Percentiles rank a stretch among this genome's conserved stretches.
phyloP scores from a whole-genome alignment of 2,888 invertebrate genomes.

The Conistra vaccinii region DNA sequence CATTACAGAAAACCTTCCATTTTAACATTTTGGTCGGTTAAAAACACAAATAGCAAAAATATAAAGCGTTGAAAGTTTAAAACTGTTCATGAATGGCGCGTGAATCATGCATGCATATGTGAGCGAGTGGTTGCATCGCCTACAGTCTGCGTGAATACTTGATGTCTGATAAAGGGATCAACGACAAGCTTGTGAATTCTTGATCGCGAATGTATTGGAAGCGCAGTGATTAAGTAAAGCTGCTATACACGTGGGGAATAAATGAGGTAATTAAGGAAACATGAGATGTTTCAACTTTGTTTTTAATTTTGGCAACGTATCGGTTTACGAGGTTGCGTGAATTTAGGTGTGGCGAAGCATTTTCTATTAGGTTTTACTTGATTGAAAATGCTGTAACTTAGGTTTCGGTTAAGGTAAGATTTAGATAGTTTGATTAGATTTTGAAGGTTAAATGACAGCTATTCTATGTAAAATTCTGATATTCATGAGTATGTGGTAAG shows the following conservation, averaged over 20 bases:
- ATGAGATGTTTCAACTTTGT: neutral
- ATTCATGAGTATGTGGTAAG: too few relatives aligned
- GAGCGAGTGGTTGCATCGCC: slow-evolving; percentile 40
- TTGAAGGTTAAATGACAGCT: neutral
- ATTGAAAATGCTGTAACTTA: neutral
- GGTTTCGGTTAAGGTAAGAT: neutral
- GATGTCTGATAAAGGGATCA: slow-evolving; percentile 33
- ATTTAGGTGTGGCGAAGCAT: neutral
- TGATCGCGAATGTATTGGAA: slow-evolving; percentile 40
- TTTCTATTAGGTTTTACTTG: neutral
- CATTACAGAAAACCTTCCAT: neutral
- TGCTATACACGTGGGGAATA: slow-evolving; percentile 4
- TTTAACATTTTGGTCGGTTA: neutral
- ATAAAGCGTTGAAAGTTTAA: slow-evolving; percentile 33
- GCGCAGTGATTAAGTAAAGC: slow-evolving; percentile 32
- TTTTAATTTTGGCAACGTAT: slow-evolving; percentile 2
- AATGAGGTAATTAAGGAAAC: slow-evolving; percentile 15
- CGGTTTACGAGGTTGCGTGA: neutral
- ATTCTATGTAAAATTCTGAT: neutral
- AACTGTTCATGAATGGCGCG: slow-evolving; percentile 22
- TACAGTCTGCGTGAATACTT: slow-evolving; percentile 46
- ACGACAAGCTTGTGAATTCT: slow-evolving; percentile 43
- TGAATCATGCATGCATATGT: slow-evolving; percentile 43
- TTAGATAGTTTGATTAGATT: neutral
- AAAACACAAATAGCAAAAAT: neutral